These are phyloP conservation scores for Kobus ellipsiprymnus DNA, from an alignment of 2,113 vertebrate species.

Conservation along the genomic window DNA sequence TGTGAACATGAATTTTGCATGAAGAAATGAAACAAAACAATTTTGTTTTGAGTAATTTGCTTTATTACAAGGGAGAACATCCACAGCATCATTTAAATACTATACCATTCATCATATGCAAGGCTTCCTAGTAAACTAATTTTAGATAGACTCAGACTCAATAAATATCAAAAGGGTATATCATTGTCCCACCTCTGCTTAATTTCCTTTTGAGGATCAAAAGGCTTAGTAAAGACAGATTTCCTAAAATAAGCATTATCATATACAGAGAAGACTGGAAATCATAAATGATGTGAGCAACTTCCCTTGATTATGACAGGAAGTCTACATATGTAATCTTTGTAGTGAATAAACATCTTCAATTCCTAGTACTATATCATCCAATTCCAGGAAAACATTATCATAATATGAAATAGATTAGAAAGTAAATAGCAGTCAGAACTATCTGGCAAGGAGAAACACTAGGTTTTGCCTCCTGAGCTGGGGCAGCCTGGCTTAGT, in stretches of 20 bases:
- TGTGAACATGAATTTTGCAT: conserved; percentile 61
- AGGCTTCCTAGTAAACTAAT: conserved; percentile 65
- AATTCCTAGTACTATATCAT: conserved; percentile 72
- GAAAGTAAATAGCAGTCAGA: conserved; percentile 57
- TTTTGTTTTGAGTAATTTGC: conserved; percentile 47
- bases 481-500: background rate
- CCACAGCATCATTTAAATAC: conserved; percentile 34
- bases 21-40: conserved; percentile 58
- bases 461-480: background rate
- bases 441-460: conserved; percentile 28
- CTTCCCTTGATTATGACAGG: conserved; percentile 61
- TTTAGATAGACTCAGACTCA: conserved; percentile 37
- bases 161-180: conserved; percentile 48
- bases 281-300: conserved; percentile 51
- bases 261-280: conserved; percentile 62
- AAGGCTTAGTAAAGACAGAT: conserved; percentile 16
- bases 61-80: conserved; percentile 46
- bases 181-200: background rate
- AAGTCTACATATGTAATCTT: conserved; percentile 64
- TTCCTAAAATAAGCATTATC: conserved; percentile 65
- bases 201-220: conserved; percentile 35
- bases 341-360: conserved; percentile 71
- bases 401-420: conserved; percentile 73
- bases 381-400: conserved; percentile 75
- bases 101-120: conserved; percentile 37